phyloP scores from a whole-genome alignment of 2,888 invertebrate genomes.

The Campoplex nolae region DNA sequence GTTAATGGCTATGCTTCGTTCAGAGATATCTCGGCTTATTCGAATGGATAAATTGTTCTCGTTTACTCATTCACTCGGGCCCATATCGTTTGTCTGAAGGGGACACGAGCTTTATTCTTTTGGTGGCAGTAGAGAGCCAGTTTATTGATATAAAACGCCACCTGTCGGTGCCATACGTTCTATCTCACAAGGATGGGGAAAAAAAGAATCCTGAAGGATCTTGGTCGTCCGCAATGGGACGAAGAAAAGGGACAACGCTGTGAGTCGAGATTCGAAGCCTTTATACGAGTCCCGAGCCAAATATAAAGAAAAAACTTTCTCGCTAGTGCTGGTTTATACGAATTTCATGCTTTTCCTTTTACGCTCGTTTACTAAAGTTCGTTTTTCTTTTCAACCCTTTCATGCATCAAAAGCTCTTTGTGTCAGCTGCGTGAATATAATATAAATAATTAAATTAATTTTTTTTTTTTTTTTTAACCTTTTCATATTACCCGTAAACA shows the following conservation, averaged over 20 bases:
- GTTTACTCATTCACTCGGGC: constrained; percentile 20
- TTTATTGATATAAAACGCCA: constrained; percentile 67
- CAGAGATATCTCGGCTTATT: constrained; percentile 20
- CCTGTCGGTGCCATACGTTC: constrained; percentile 48
- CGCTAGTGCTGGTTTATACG: constrained; percentile 17
- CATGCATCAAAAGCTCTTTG: not conserved
- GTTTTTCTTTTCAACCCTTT: not conserved
- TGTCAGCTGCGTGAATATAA: no score
- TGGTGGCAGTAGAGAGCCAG: constrained; percentile 10
- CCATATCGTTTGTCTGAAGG: constrained; percentile 34
- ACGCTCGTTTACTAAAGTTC: not conserved
- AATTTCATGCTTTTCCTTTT: not conserved
- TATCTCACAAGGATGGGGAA: constrained; percentile 39
- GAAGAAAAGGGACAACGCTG: not conserved
- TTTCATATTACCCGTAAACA: not conserved
- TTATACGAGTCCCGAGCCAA: constrained; percentile 30
- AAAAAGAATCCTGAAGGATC: constrained; percentile 58
- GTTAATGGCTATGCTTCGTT: constrained; percentile 49
- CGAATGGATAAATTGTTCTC: constrained; percentile 39
- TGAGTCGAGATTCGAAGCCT: constrained; percentile 47
- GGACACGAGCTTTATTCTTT: constrained; percentile 39
- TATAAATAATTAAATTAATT: no score
- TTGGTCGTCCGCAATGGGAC: constrained; percentile 37
- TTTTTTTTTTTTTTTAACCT: not conserved
- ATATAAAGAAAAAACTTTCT: constrained; percentile 45